These are phyloP conservation scores for Neocrepidodera transversa DNA, from an alignment of 2,888 invertebrate species.

Conservation along the genomic window DNA sequence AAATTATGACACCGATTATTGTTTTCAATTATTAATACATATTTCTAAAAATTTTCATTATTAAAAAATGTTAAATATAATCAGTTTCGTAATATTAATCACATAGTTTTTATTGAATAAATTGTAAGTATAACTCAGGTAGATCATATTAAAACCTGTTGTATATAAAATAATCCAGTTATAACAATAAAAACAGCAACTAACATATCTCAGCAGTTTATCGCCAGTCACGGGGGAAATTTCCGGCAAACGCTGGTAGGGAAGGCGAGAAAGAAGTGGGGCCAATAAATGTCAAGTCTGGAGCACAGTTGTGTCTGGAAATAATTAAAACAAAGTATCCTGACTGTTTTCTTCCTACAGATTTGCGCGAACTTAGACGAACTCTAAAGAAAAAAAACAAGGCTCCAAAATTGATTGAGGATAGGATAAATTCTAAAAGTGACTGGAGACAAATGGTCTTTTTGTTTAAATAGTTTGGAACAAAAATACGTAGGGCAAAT, in stretches of 20 bases:
- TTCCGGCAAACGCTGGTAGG: slow-evolving; percentile 41
- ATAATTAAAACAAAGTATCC: slow-evolving; percentile 60
- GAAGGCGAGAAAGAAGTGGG: slow-evolving; percentile 51
- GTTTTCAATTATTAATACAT: too few relatives aligned
- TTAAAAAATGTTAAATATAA: too few relatives aligned
- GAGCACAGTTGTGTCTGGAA: slow-evolving; percentile 52
- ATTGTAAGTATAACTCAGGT: too few relatives aligned
- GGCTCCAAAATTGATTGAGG: slow-evolving; percentile 15
- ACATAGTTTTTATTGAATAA: too few relatives aligned
- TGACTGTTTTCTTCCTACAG: slow-evolving; percentile 44
- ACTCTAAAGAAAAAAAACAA: background rate
- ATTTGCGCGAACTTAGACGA: slow-evolving; percentile 16
- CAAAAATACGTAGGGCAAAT: too few relatives aligned
- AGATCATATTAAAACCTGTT: too few relatives aligned
- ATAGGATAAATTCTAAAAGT: slow-evolving; percentile 13
- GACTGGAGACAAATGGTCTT: too few relatives aligned
- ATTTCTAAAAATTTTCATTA: too few relatives aligned
- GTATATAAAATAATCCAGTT: background rate
- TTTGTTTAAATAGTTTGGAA: background rate
- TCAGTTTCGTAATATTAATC: too few relatives aligned
- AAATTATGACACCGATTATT: too few relatives aligned
- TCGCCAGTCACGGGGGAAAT: slow-evolving; percentile 51
- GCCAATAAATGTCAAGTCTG: slow-evolving; percentile 56
- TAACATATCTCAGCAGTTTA: slow-evolving; percentile 32
- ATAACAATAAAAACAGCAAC: background rate